Conservation (phyloP, 2,888 invertebrate species). For the Eupithecia tripunctaria region DNA sequence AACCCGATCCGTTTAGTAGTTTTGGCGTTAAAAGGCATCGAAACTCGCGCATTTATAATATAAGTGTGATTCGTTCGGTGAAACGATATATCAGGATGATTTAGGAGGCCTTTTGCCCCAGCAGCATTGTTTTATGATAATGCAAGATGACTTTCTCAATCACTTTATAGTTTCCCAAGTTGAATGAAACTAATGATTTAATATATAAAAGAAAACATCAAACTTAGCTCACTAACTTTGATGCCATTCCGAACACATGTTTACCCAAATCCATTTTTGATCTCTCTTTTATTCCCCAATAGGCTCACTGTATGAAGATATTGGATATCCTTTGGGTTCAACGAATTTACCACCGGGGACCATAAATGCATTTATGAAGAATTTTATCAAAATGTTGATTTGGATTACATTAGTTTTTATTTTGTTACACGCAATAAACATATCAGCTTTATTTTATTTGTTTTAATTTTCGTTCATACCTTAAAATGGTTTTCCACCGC, state of each 20-base stretch:
- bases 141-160: not conserved
- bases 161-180: not conserved
- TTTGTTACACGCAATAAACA: constrained; percentile 71
- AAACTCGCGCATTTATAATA: too few relatives aligned
- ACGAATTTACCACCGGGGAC: constrained; percentile 55
- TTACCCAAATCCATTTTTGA: constrained; percentile 79
- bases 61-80: too few relatives aligned
- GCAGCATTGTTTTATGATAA: not conserved
- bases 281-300: constrained; percentile 71
- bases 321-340: constrained; percentile 50
- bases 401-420: constrained; percentile 62
- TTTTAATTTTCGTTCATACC: constrained; percentile 44
- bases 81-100: too few relatives aligned
- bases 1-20: too few relatives aligned
- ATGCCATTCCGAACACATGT: constrained; percentile 17
- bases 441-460: constrained; percentile 58
- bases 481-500: not conserved
- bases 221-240: constrained; percentile 19
- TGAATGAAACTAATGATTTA: not conserved
- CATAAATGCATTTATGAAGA: constrained; percentile 76
- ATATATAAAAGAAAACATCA: not conserved
- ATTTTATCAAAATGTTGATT: constrained; percentile 63
- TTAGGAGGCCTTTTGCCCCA: not conserved
- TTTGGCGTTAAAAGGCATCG: too few relatives aligned
- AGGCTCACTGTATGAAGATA: constrained; percentile 82